Evolutionary conservation across 2,113 vertebrate genomes (phyloP), one percentile per base, ranked within the genome.

Genomic region (Embiotoca jacksoni): DNA sequence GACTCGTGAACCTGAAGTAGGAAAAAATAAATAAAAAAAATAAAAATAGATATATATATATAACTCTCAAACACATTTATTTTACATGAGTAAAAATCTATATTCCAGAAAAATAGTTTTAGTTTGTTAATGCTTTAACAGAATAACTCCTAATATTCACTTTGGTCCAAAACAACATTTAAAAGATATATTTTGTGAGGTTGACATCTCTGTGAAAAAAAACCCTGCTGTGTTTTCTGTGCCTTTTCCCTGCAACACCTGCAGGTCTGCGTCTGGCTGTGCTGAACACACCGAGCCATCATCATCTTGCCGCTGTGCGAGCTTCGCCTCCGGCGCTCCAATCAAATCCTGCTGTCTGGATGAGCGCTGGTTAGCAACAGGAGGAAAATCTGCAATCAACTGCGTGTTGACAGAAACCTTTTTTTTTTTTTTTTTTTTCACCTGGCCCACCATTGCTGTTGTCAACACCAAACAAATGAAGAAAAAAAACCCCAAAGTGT

Each of bases 261-360:
- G 31, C 3, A 16, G 35, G 7, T 63, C 31, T 69, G 49, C 55
- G 44, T 59, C 7, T 10, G 8, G 47, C 41, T 59, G 56, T 35
- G 23, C 23, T 5, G 14, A 73, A 63, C 72, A 76, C 50, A 33
- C 39, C 10, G 50, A 55, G 37, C 46, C 66, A 65, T 82, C 75
- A 58, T 66, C 66, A 60, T 75, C 49, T 72, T 61, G 35, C 53
- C 33, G 23, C 66, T 78, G 23, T 61, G 49, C 9, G 5, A 66
- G 47, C 44, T 37, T 49, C 30, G 67, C 59, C 16, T 66, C 61
- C 61, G 69, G n/a, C 9, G 46, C 35, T 53, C 56, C 63, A 63
- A 89, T 80, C 83, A 85, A 9, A 65, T 85, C 79, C 69, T 64
- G 60, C 65, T 37, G 78, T 77, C 46, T 65, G 71, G 55, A 31